Conservation (phyloP, 2,797 vertebrate species). For the Thamnophis elegans region DNA sequence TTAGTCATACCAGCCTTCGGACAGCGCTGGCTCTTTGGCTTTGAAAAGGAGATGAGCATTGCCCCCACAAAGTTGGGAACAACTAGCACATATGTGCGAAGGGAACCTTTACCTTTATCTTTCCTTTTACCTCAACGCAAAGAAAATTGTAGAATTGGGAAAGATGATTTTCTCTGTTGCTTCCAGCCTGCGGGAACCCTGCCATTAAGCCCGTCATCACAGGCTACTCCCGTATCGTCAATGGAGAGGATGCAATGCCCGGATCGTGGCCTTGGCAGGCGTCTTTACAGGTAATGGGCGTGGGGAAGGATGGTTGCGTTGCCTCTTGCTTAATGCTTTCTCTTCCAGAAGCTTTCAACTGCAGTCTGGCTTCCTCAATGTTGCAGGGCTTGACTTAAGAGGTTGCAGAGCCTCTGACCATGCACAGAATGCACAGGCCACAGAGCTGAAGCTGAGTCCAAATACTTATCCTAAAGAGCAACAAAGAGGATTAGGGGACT, state of each 20-base stretch:
- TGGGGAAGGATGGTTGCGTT: background rate
- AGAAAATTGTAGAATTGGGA: background rate
- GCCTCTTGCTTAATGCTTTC: background rate
- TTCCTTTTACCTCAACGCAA: too few relatives aligned
- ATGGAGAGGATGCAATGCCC: constrained; percentile 81
- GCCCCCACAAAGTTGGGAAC: too few relatives aligned
- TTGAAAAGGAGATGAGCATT: too few relatives aligned
- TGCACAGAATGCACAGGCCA: background rate
- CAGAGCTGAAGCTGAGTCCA: background rate
- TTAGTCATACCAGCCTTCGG: too few relatives aligned
- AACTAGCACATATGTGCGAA: too few relatives aligned
- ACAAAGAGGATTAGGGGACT: background rate
- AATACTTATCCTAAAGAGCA: background rate
- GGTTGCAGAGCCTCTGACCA: too few relatives aligned
- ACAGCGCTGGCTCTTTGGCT: too few relatives aligned
- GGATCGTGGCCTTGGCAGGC: constrained; percentile 93
- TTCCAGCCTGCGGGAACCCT: constrained; percentile 80
- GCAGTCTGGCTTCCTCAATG: background rate
- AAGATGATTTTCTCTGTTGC: background rate
- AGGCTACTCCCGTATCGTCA: constrained; percentile 80
- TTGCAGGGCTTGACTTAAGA: background rate
- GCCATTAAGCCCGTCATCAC: constrained; percentile 77
- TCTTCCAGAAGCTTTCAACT: background rate
- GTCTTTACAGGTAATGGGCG: constrained; percentile 79
- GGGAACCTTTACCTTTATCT: too few relatives aligned